Percentiles rank a stretch among this genome's conserved stretches.
Evolutionary conservation across 2,888 invertebrate species (phyloP).

Genomic region (Tachina fera): DNA sequence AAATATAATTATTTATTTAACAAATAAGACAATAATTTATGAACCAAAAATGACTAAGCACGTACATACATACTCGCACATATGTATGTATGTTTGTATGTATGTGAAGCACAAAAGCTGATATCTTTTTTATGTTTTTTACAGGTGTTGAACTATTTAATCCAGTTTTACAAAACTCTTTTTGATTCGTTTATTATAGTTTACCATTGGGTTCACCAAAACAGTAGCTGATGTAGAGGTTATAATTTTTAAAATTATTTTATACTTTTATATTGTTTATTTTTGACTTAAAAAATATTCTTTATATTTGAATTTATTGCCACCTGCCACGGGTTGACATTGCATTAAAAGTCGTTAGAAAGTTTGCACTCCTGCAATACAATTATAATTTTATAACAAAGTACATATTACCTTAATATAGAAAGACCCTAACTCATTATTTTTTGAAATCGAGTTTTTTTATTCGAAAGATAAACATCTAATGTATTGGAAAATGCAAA

Average conservation of each 20-base stretch:
- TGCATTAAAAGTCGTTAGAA: background rate
- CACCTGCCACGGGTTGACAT: constrained; percentile 36
- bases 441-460: too few species aligned
- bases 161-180: constrained; percentile 10
- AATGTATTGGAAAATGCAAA: too few species aligned
- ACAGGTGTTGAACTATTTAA: constrained; percentile 37
- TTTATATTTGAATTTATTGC: background rate
- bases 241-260: background rate
- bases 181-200: constrained; percentile 16
- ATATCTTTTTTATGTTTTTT: background rate
- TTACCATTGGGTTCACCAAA: background rate
- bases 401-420: too few species aligned
- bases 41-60: constrained; percentile 16
- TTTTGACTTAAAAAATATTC: constrained; percentile 1
- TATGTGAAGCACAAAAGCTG: background rate
- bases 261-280: background rate
- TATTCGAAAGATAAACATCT: too few species aligned
- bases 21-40: constrained; percentile 32
- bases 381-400: too few species aligned
- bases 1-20: background rate
- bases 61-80: background rate
- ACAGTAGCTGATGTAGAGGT: background rate
- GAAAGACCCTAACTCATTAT: too few species aligned
- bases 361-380: too few species aligned
- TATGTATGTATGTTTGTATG: too few species aligned